phyloP scores from a whole-genome alignment of 2,797 vertebrate species.

The Geotria australis region DNA sequence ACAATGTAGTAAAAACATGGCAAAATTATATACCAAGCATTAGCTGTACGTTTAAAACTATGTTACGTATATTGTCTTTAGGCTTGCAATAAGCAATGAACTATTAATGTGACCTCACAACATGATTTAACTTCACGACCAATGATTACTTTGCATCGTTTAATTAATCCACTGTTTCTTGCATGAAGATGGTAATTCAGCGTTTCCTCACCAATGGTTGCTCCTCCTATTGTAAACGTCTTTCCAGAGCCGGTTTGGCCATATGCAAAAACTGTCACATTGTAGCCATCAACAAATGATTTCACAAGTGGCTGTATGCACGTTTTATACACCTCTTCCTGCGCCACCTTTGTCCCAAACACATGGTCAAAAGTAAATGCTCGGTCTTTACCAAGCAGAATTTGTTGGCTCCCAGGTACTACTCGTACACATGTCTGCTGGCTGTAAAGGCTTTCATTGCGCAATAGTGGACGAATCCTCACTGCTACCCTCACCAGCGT shows the following conservation, averaged over 20 bases:
- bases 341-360: constrained; percentile 32
- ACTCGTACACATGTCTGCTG: constrained; percentile 34
- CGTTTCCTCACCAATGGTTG: constrained; percentile 19
- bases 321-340: constrained; percentile 33
- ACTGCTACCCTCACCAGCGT: constrained; percentile 44
- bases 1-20: too few species aligned
- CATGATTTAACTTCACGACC: too few species aligned
- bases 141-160: too few species aligned
- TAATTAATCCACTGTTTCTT: too few species aligned
- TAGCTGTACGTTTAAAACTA: too few species aligned
- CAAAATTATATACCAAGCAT: too few species aligned
- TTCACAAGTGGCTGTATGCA: constrained; percentile 38
- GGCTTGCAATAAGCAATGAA: too few species aligned
- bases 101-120: too few species aligned
- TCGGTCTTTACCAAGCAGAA: constrained; percentile 30
- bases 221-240: constrained; percentile 47
- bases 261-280: constrained; percentile 56
- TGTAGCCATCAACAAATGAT: constrained; percentile 34
- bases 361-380: constrained; percentile 48
- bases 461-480: constrained; percentile 45
- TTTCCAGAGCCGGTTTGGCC: constrained; percentile 73
- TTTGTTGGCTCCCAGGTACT: constrained; percentile 22
- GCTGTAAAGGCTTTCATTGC: constrained; percentile 34
- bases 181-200: too few species aligned
- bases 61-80: too few species aligned